Base-by-base conservation (phyloP, 2,113 vertebrate species). In the Takifugu bimaculatus region DNA sequence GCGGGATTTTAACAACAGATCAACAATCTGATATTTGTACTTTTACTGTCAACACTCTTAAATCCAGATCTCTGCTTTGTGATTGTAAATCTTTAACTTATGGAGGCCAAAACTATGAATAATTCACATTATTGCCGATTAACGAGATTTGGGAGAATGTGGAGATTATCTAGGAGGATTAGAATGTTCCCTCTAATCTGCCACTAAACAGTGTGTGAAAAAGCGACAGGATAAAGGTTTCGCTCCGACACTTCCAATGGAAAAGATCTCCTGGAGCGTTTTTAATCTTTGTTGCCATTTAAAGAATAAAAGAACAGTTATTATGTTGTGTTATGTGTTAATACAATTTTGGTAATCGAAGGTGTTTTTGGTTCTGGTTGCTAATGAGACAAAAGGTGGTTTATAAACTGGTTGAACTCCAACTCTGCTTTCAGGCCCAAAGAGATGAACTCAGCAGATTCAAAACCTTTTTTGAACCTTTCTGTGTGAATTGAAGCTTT, bases 111-210 rank as follows among this genome's bases (percentile, higher is more conserved):
- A 60, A 73, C 57, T 44, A 11, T 26, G 65, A 61, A 70, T 56
- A 53, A 64, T 45, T 74, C 64, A 57, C 66, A 58, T 70, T 79
- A 64, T 32, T 77, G 49, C 32, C 48, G 5, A 7, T 42, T 50
- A 11, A 60, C 57, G 73, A 63, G 78, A 53, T 74, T 72, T 70
- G n/a, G 39, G 50, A 57, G 65, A 67, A 70, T 51, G 14, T 42
- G 65, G 35, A 49, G 57, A 66, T 77, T 13, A 45, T 15, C 43
- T 4, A 13, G 4, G 10, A 9, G 44, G 44, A 15, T 45, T 15
- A 14, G 44, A 45, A 13, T 45, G 44, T 45, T 45, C 14, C 44
- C 14, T 45, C 35, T 32, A 32, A 32, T 32, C 3, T 4, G 29
- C 5, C 29, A 32, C 5, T 4, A 32, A 32, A 32, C 29, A 39